These are phyloP conservation scores for Cheilosia soror DNA, from an alignment of 2,888 invertebrate genomes.

Conservation along the genomic window DNA sequence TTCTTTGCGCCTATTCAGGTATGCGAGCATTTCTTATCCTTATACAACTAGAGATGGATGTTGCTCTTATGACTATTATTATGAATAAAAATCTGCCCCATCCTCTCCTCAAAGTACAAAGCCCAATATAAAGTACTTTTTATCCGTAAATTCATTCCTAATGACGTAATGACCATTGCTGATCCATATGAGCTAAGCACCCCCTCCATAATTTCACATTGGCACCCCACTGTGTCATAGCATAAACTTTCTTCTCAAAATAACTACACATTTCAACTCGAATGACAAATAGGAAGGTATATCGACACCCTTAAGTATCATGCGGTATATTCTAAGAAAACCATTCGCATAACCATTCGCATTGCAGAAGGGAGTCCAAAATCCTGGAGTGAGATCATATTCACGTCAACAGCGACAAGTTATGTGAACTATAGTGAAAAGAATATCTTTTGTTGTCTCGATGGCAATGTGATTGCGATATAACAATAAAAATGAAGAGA, in stretches of 20 bases:
- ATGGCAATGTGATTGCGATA: slow-evolving; percentile 56
- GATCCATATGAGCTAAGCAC: too few relatives aligned
- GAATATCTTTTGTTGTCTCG: slow-evolving; percentile 68
- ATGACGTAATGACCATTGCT: too few relatives aligned
- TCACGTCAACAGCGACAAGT: slow-evolving; percentile 54
- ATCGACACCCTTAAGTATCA: slow-evolving; percentile 2
- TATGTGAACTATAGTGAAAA: slow-evolving; percentile 54
- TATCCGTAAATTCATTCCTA: too few relatives aligned
- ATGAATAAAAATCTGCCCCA: too few relatives aligned
- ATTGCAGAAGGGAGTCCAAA: slow-evolving; percentile 11
- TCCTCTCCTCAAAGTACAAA: too few relatives aligned
- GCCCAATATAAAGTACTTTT: too few relatives aligned
- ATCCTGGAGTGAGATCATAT: slow-evolving; percentile 50
- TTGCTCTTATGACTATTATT: too few relatives aligned
- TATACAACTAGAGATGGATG: too few relatives aligned
- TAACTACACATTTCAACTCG: slow-evolving; percentile 7
- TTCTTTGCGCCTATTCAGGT: too few relatives aligned
- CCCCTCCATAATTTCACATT: too few relatives aligned
- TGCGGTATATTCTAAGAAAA: slow-evolving; percentile 27
- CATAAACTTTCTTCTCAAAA: slow-evolving; percentile 13
- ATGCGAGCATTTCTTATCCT: too few relatives aligned
- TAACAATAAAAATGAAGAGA: slow-evolving; percentile 57
- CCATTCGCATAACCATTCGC: slow-evolving; percentile 25
- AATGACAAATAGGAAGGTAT: neutral
- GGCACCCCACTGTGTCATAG: slow-evolving; percentile 19